Percentiles rank a stretch among this genome's conserved stretches.
Evolutionary conservation across 2,113 vertebrate genomes (phyloP).

Genomic region (Solenodon paradoxus): DNA sequence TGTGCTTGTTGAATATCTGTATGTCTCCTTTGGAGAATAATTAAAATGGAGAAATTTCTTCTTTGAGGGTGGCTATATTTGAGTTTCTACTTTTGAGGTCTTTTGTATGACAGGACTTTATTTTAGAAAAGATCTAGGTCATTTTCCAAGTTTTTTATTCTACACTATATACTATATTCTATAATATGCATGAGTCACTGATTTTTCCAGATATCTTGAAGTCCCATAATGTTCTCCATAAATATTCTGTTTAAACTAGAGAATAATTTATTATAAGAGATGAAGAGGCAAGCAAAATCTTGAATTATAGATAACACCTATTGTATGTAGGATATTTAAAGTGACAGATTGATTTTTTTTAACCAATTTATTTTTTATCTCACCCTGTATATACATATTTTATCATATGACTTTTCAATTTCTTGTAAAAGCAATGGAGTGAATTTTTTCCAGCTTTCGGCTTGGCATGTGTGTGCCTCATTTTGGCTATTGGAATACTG

Average conservation of each 20-base stretch:
- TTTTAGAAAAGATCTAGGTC: not conserved
- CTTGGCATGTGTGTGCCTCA: not conserved
- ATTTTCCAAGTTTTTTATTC: not conserved
- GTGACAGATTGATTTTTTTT: not conserved
- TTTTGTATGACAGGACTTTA: not conserved
- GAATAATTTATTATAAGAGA: not conserved
- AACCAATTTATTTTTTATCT: not conserved
- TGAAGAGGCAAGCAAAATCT: not conserved
- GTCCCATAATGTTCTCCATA: not conserved
- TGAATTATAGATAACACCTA: not conserved
- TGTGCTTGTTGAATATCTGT: too few species aligned
- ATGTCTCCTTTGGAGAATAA: too few species aligned
- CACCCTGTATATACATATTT: not conserved
- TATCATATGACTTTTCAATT: not conserved
- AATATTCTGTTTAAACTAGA: not conserved
- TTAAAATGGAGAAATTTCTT: not conserved
- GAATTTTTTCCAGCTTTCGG: not conserved
- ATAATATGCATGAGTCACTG: not conserved
- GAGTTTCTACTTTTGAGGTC: not conserved
- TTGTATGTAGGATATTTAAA: not conserved
- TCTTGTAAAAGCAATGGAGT: not conserved
- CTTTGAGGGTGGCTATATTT: too few species aligned
- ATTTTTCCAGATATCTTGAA: not conserved
- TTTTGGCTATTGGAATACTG: not conserved
- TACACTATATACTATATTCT: not conserved